phyloP scores from a whole-genome alignment of 2,888 invertebrate genomes.

The Standfussiana lucernea region DNA sequence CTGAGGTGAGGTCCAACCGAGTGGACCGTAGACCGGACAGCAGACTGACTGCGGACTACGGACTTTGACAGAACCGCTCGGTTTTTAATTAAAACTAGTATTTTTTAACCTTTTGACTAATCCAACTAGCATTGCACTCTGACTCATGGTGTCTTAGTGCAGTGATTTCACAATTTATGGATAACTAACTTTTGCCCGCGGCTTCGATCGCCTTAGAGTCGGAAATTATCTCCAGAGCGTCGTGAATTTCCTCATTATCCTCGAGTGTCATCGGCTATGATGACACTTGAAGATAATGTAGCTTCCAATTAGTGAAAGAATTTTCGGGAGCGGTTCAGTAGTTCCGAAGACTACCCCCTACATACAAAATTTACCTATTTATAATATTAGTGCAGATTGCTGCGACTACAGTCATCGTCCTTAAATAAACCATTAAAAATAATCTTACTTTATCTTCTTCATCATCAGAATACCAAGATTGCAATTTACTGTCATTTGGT shows the following conservation, averaged over 20 bases:
- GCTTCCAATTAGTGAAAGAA: neutral
- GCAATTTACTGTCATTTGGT: too few relatives aligned
- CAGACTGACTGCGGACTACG: neutral
- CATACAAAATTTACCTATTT: neutral
- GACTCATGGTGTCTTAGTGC: neutral
- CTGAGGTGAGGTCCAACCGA: neutral
- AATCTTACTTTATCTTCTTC: neutral
- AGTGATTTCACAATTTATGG: neutral
- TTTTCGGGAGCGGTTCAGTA: neutral
- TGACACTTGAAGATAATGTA: neutral
- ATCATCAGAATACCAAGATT: neutral
- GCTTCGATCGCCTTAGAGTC: neutral
- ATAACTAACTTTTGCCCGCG: neutral
- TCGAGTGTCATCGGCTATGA: neutral
- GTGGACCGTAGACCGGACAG: neutral
- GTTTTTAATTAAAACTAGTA: neutral
- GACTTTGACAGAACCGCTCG: neutral
- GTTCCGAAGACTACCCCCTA: neutral
- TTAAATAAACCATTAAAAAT: neutral
- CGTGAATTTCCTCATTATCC: neutral
- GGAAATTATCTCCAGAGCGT: neutral
- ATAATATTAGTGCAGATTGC: neutral
- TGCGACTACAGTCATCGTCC: neutral
- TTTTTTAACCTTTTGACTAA: neutral
- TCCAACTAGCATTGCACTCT: neutral